Evolutionary conservation across 2,888 invertebrate genomes (phyloP).

Genomic region (Spodoptera exigua): DNA sequence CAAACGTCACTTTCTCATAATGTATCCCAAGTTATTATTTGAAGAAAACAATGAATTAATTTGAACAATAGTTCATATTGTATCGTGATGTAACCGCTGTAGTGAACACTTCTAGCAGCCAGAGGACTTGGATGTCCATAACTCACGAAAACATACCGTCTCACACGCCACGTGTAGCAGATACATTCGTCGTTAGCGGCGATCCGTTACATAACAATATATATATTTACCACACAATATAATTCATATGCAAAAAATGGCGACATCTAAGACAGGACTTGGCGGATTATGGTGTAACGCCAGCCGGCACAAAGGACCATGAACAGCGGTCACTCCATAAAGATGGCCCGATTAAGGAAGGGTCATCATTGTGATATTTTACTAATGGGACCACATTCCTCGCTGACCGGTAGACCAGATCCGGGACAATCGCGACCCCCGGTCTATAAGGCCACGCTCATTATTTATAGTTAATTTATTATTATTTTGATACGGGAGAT

Average conservation of each 20-base stretch:
- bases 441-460: slow-evolving; percentile 67
- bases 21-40: neutral
- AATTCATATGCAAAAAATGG: slow-evolving; percentile 82
- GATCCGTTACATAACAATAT: slow-evolving; percentile 57
- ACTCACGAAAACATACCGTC: slow-evolving; percentile 27
- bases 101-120: slow-evolving; percentile 4
- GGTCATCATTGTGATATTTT: slow-evolving; percentile 82
- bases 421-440: slow-evolving; percentile 62
- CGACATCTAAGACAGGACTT: slow-evolving; percentile 70
- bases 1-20: slow-evolving; percentile 1
- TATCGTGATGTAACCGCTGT: slow-evolving; percentile 8
- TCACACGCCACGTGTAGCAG: slow-evolving; percentile 51
- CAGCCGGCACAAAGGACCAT: slow-evolving; percentile 73
- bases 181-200: slow-evolving; percentile 24
- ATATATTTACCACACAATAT: slow-evolving; percentile 63
- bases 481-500: slow-evolving; percentile 87
- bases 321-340: slow-evolving; percentile 86
- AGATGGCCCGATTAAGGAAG: slow-evolving; percentile 84
- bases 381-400: slow-evolving; percentile 87
- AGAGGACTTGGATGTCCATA: slow-evolving; percentile 11
- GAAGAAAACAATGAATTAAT: slow-evolving; percentile 14
- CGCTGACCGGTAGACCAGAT: slow-evolving; percentile 83
- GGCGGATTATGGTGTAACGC: slow-evolving; percentile 87
- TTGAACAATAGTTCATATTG: slow-evolving; percentile 21
- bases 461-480: slow-evolving; percentile 88